Evolutionary conservation across 2,888 invertebrate species (phyloP), one percentile per base, ranked within the genome.

Genomic region (Caenorhabditis uteleia): DNA sequence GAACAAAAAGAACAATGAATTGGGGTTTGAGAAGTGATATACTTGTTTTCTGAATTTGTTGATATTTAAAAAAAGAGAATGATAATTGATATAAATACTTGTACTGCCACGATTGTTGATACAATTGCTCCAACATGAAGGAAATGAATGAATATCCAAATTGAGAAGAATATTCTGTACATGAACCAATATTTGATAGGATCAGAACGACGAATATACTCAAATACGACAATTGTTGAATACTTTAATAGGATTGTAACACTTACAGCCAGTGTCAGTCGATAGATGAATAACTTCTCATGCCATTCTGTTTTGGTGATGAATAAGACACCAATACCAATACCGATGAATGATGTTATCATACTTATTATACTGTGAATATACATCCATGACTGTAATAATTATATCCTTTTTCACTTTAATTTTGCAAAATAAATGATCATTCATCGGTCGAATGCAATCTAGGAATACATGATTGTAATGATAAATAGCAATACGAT

Each of bases 371-470:
- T 57, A 27, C 43, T 57, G 16, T 62, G 50, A 47, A 72, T 72
- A 39, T 72, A 75, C 1, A 69, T 36, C 64, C 68, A 70, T 20
- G 68, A 64, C 72, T 75, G 57, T 29, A 67, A 56, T 45, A 31
- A 14, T 4, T 21, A 39, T 20, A 20, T 39, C 21, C 29, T 59
- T 14, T 14, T 34, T 14, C 23, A 58, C 34, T 20, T 33, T 8
- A 27, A n/a, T 12, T 45, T 34, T 34, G 3, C n/a, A 39, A 7
- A 20, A 39, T 5, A 20, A 39, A 20, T 8, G 7, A 4, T 12
- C n/a, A n/a, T n/a, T n/a, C n/a, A n/a, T n/a, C n/a, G n/a, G n/a
- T n/a, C n/a, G n/a, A n/a, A n/a, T n/a, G n/a, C n/a, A 16, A 53
- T 39, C 1, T 16, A 40, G n/a, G n/a, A n/a, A n/a, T n/a, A n/a